Percentiles rank a stretch among this genome's conserved stretches.
Evolutionary conservation across 2,113 vertebrate genomes (phyloP).

Genomic region (Chrysochloris asiatica): DNA sequence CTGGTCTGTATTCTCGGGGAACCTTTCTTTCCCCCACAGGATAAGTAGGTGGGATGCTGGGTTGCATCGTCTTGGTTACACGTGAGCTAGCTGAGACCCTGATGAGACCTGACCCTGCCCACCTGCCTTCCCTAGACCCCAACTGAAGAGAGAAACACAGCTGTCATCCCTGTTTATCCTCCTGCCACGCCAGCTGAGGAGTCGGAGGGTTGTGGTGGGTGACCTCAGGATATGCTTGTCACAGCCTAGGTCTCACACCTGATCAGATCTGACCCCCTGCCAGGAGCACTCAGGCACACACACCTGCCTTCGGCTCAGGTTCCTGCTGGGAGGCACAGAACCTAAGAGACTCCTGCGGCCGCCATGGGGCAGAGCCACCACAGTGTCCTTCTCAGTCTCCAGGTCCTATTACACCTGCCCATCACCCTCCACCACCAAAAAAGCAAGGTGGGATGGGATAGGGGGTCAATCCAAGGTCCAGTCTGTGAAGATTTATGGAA

Average conservation of each 20-base stretch:
- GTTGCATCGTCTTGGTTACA: background rate
- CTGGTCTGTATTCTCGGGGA: background rate
- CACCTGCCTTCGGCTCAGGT: background rate
- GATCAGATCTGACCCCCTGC: slow-evolving; percentile 51
- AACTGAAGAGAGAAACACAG: background rate
- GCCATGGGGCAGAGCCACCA: background rate
- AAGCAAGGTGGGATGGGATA: background rate
- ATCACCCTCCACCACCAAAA: background rate
- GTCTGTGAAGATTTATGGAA: background rate
- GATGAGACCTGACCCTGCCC: background rate
- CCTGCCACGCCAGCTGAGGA: background rate
- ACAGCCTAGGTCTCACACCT: background rate
- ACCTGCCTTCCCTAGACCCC: background rate
- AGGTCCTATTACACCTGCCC: background rate
- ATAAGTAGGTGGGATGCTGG: accelerated
- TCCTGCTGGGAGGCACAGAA: background rate
- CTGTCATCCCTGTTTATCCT: background rate
- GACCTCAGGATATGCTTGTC: background rate
- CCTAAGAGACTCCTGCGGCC: background rate
- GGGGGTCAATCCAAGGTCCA: background rate
- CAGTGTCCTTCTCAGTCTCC: background rate
- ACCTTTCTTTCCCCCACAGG: background rate
- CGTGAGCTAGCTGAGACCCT: background rate
- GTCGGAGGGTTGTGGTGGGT: background rate
- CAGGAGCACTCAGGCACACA: slow-evolving; percentile 23